Conservation (phyloP, 2,888 invertebrate genomes). For the Apamea epomidion region DNA sequence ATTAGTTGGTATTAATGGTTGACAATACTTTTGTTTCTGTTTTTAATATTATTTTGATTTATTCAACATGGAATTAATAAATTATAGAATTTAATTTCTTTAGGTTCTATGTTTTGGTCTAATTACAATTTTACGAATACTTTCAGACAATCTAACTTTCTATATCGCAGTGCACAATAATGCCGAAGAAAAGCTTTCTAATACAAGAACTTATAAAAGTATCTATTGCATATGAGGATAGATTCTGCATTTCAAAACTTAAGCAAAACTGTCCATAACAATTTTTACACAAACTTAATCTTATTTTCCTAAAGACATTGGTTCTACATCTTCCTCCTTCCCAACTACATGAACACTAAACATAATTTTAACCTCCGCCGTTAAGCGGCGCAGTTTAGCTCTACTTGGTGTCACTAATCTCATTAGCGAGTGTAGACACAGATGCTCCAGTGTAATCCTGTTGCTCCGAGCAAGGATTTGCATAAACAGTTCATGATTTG, state of each 20-base stretch:
- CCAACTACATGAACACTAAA: slow-evolving; percentile 45
- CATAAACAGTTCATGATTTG: slow-evolving; percentile 81
- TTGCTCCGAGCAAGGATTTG: slow-evolving; percentile 77
- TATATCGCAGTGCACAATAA: background rate
- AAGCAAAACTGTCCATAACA: background rate
- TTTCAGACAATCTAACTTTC: background rate
- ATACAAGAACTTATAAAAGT: background rate
- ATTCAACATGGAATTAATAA: background rate
- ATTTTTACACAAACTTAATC: background rate
- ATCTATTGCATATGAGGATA: background rate
- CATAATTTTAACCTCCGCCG: slow-evolving; percentile 68
- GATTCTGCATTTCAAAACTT: background rate
- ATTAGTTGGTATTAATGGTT: background rate
- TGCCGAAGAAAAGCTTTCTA: background rate
- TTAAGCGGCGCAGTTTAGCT: slow-evolving; percentile 70
- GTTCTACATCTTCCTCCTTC: slow-evolving; percentile 1
- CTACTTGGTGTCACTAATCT: slow-evolving; percentile 81
- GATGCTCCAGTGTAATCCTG: slow-evolving; percentile 82
- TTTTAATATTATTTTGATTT: background rate
- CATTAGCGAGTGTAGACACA: slow-evolving; percentile 84
- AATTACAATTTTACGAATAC: background rate
- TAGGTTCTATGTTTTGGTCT: background rate
- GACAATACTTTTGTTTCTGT: background rate
- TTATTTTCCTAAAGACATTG: background rate
- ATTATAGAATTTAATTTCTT: background rate